Conservation (phyloP, 2,113 vertebrate species). For the Balaeniceps rex region DNA sequence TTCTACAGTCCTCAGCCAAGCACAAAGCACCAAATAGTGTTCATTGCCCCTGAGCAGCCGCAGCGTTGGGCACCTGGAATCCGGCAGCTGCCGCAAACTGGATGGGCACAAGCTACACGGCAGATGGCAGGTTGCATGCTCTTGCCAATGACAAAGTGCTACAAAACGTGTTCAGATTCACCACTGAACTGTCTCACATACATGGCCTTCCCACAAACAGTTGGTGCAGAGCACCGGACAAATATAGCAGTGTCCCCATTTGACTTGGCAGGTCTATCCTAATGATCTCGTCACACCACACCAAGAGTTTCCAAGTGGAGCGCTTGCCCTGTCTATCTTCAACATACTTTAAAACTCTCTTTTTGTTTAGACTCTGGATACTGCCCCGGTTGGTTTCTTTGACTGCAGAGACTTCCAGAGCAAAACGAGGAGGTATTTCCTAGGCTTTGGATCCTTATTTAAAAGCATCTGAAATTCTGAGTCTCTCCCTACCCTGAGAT, state of each 20-base stretch:
- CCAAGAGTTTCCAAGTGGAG: not conserved
- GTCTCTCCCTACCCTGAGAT: not conserved
- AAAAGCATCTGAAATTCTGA: not conserved
- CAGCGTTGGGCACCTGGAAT: not conserved
- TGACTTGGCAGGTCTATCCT: not conserved
- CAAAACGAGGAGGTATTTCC: not conserved
- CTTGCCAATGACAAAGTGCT: not conserved
- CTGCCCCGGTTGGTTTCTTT: not conserved
- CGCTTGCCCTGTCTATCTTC: not conserved
- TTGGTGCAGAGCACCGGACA: not conserved
- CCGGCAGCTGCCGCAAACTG: not conserved
- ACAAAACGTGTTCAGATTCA: not conserved
- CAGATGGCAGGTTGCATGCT: not conserved
- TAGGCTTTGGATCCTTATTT: not conserved
- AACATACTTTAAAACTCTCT: not conserved
- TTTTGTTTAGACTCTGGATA: not conserved
- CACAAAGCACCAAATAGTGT: not conserved
- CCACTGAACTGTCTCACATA: not conserved
- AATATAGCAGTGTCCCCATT: not conserved
- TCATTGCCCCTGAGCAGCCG: not conserved
- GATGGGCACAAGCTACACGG: not conserved
- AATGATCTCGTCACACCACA: accelerated
- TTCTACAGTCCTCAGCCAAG: not conserved
- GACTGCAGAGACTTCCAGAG: not conserved
- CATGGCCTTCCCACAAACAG: slow-evolving; percentile 5